Base-by-base conservation (phyloP, 1,140 invertebrate species). In the Anoplophora glabripennis region DNA sequence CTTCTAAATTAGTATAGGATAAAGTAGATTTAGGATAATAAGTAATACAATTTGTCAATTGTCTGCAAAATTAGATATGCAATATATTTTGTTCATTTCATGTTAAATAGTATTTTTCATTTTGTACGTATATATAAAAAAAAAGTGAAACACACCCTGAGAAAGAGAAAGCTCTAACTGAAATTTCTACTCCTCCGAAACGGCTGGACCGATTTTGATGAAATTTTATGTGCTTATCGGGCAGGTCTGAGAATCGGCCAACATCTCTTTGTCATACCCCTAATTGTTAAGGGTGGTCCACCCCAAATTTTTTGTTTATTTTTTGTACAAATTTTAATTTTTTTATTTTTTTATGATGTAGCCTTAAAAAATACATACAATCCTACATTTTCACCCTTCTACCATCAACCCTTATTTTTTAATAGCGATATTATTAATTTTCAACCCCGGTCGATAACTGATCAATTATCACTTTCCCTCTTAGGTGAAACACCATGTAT, bases 181-280 rank as follows among this genome's bases (percentile, higher is more conserved):
- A n/a, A n/a, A n/a, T n/a, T n/a, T n/a, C n/a, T 17, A 36, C 7
- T 37, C 49, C 35, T 38, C 35, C 7, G 35, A 52, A 52, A 52
- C 35, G 33, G 49, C 49, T 52, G 37, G 21, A 52, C 34, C 49
- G 49, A 52, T 52, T 52, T 38, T 52, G 7, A 52, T 38, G 7
- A 38, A 52, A 37, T 52, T 52, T 52, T 38, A 15, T 52, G 18
- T 52, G 49, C 34, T 8, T 52, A 52, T 52, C 14, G 34, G 18
- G 49, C 37, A 52, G 34, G 34, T 52, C 49, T 52, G 34, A 52
- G 49, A 45, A 45, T 45, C 11, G 49, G 49, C 14, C 18, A 15
- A 9, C 7, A 11, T 52, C 21, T 28, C 2, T 28, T 28, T 28
- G 2, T 38, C 18, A 36, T 38, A 38, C 33, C 33, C 49, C 49